Evolutionary conservation across 2,888 invertebrate species (phyloP).

Genomic region (Galeruca laticollis): DNA sequence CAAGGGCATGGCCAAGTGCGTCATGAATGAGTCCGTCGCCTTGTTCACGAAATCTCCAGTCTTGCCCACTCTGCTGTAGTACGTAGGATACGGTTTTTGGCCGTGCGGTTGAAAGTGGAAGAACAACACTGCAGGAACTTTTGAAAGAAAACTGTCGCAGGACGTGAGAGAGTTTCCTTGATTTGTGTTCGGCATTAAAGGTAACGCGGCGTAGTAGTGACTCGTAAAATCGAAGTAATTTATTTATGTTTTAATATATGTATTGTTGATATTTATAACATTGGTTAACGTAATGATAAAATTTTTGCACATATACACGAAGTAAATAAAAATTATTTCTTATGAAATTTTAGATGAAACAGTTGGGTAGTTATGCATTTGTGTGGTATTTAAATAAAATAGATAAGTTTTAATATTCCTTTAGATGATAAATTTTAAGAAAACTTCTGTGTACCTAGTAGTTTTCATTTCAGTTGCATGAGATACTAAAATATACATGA

Average conservation of each 20-base stretch:
- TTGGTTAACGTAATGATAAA: not conserved
- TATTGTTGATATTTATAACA: not conserved
- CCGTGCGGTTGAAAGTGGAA: slow-evolving; percentile 6
- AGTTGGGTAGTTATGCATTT: no score
- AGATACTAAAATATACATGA: slow-evolving; percentile 1
- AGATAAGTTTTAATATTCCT: no score
- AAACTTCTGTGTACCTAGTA: no score
- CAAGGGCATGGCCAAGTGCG: slow-evolving; percentile 43
- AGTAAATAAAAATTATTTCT: no score
- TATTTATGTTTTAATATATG: not conserved
- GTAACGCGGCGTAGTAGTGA: slow-evolving; percentile 4
- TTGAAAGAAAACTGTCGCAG: slow-evolving; percentile 3
- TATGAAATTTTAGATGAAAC: no score
- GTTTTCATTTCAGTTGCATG: not conserved
- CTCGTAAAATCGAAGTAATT: not conserved
- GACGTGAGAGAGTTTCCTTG: not conserved
- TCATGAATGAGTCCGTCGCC: slow-evolving; percentile 37
- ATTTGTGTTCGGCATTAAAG: not conserved
- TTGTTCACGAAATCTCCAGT: slow-evolving; percentile 15
- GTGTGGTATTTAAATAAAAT: no score
- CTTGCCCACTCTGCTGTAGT: not conserved
- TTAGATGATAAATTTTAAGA: no score
- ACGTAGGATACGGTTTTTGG: slow-evolving; percentile 9
- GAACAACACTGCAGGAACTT: slow-evolving; percentile 3
- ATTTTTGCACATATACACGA: not conserved